Evolutionary conservation across 2,888 invertebrate species (phyloP).

Genomic region (Cloeon dipterum): DNA sequence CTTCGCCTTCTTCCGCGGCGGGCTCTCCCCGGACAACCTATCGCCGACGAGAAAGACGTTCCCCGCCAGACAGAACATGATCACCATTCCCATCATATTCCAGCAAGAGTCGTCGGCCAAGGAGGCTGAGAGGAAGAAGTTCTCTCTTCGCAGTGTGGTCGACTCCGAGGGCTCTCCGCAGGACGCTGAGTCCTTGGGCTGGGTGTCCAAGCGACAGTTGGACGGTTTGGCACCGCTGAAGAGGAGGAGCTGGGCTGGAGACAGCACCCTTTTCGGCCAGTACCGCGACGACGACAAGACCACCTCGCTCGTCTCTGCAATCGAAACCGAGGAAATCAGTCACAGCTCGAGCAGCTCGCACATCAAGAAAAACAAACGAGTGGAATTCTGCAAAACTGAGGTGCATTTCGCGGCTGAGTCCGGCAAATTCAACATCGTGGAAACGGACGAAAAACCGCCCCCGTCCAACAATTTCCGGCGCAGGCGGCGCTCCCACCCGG

Average conservation of each 20-base stretch:
- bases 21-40: background rate
- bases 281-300: too few species aligned
- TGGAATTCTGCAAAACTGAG: constrained; percentile 73
- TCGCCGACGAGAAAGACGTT: background rate
- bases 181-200: background rate
- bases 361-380: constrained; percentile 36
- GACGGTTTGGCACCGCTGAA: background rate
- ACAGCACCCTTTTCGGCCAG: background rate
- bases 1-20: background rate
- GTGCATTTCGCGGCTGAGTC: constrained; percentile 71
- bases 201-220: background rate
- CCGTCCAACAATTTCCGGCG: constrained; percentile 59
- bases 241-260: background rate
- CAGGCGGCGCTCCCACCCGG: constrained; percentile 31
- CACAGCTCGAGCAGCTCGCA: background rate
- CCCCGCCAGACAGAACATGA: background rate
- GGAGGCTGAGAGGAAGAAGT: background rate
- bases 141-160: background rate
- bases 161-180: background rate
- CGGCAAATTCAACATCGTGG: constrained; percentile 66
- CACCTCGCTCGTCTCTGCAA: too few species aligned
- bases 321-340: background rate
- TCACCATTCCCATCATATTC: background rate
- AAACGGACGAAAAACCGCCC: constrained; percentile 70
- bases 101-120: background rate